Evolutionary conservation across 2,113 vertebrate genomes (phyloP), one percentile per base, ranked within the genome.

Genomic region (Osmerus eperlanus): DNA sequence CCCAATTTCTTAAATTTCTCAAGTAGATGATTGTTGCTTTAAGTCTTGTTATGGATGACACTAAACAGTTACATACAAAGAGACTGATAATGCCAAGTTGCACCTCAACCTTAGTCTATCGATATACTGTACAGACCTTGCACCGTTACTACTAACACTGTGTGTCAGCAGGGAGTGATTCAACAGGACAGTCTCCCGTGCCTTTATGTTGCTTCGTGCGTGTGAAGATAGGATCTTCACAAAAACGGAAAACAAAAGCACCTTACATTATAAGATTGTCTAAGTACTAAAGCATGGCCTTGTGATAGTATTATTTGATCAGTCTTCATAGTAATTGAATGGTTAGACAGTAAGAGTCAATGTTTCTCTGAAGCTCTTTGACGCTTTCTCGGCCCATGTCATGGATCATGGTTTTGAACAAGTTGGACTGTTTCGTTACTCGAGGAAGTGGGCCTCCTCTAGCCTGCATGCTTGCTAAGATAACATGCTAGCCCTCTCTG

Each of bases 11-110:
- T 47, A 21, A 7, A 18, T 32, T 3, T 41, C 18, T 8, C 7
- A 55, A 62, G 18, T 71, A 18, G 18, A 21, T 60, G 2, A 65
- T 56, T 56, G 8, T 70, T 21, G 47, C 36, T 72, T 69, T 4
- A 72, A 62, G 19, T 74, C 29, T 72, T 67, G 55, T 55, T 4
- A 60, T 19, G 28, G 28, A 36, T 1, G 18, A 16, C 16, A 8
- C 16, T 41, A 1, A 25, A 59, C 12, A 12, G 36, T 41, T 32
- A 32, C 2, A 62, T 25, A 61, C 23, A 15, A 62, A 64, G 28
- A n/a, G 6, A 14, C 61, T 16, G 15, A 64, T 64, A 28, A 36
- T 15, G 23, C 14, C 16, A 28, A 64, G 14, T 29, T 36, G 16
- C 3, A 32, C 16, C 25, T 36, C 29, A 14, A 23, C 9, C 58